Conservation (phyloP, 1,140 invertebrate species). For the Augochlora pura region DNA sequence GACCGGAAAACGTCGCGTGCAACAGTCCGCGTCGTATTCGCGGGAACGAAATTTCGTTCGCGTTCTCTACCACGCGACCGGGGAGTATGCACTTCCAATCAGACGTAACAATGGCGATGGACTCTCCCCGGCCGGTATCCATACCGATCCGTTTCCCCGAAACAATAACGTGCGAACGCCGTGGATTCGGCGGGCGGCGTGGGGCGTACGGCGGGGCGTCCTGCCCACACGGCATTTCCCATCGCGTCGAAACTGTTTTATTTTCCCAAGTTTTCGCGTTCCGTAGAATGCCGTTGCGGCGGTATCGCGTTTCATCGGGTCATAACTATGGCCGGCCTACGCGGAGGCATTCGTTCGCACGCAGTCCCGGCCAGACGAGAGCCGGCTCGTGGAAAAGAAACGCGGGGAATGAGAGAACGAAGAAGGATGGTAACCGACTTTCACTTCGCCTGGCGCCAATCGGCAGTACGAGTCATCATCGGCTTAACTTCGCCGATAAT, state of each 20-base stretch:
- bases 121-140: neutral
- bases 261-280: constrained; percentile 7
- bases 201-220: too few species aligned
- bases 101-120: neutral
- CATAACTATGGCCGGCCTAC: constrained; percentile 25
- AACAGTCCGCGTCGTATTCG: too few species aligned
- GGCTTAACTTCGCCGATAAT: constrained; percentile 59
- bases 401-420: constrained; percentile 45
- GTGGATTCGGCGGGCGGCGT: neutral
- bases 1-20: too few species aligned
- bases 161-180: neutral
- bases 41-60: too few species aligned
- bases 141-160: neutral
- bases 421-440: constrained; percentile 58
- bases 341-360: constrained; percentile 29
- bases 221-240: neutral
- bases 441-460: constrained; percentile 57
- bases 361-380: neutral
- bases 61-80: too few species aligned
- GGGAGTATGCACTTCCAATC: neutral
- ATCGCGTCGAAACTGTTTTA: neutral
- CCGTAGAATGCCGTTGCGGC: neutral
- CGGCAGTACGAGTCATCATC: constrained; percentile 51
- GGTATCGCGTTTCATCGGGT: constrained; percentile 22
- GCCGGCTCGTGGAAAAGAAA: constrained; percentile 29